A percentile compares a stretch with the other conserved stretches of the same genome.
Conservation (phyloP, 1,140 invertebrate genomes). For the Chlorops oryzae region DNA sequence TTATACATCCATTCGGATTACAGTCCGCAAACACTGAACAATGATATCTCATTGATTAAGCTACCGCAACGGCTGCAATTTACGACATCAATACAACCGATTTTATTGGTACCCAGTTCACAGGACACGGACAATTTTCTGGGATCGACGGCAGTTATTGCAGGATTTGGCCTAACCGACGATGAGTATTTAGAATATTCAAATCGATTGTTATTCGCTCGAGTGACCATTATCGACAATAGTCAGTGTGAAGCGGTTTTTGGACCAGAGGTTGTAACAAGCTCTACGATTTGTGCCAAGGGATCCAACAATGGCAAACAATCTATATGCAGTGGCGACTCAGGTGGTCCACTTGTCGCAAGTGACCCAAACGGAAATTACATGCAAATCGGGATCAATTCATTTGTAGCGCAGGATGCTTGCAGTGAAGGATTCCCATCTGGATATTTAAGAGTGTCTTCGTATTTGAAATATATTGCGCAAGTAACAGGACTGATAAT, state of each 20-base stretch:
- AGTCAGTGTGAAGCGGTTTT: conserved; percentile 19
- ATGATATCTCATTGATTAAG: conserved; percentile 56
- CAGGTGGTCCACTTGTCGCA: conserved; percentile 30
- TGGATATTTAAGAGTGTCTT: conserved; percentile 36
- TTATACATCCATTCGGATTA: conserved; percentile 49
- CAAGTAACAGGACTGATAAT: conserved; percentile 26
- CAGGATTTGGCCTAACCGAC: conserved; percentile 33
- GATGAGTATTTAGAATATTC: conserved; percentile 38
- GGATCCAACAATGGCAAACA: conserved; percentile 27
- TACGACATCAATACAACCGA: conserved; percentile 29
- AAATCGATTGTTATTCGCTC: conserved; percentile 26
- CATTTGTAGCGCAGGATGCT: conserved; percentile 39
- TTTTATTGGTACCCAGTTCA: conserved; percentile 22
- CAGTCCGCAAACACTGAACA: conserved; percentile 40
- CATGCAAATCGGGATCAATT: conserved; percentile 42
- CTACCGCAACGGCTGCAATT: conserved; percentile 47
- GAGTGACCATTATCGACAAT: conserved; percentile 33
- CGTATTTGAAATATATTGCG: conserved; percentile 30
- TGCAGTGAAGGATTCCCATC: conserved; percentile 37
- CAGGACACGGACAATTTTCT: conserved; percentile 23
- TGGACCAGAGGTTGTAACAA: conserved; percentile 20
- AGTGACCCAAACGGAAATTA: conserved; percentile 12
- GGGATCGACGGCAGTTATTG: conserved; percentile 25
- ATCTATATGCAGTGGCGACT: conserved; percentile 42
- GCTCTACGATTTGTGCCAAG: conserved; percentile 29